Base-by-base conservation (phyloP, 1,140 invertebrate species). In the Drosophila asahinai region DNA sequence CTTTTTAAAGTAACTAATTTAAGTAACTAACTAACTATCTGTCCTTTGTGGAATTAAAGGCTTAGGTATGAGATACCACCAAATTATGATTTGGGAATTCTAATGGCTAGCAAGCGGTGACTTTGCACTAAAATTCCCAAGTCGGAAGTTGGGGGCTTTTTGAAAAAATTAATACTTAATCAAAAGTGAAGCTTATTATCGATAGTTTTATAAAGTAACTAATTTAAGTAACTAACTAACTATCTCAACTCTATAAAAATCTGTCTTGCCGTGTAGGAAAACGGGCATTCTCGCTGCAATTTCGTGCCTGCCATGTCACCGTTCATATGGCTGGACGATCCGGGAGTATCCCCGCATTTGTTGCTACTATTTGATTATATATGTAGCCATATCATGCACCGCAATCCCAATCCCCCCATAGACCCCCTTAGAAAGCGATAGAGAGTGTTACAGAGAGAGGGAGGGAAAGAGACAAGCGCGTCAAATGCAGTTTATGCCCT, bases 341-440 rank as follows among this genome's bases (percentile, higher is more conserved):
- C 68, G 59, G 67, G 52, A 74, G 77, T 65, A 77, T 77, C 65
- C 55, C 63, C 71, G 76, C 76, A 86, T 87, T 86, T 86, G 83
- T 83, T 80, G 83, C 83, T 73, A 83, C 72, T 89, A 89, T 87
- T 89, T 89, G 84, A 89, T 89, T 89, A 89, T 89, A 90, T 90
- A 81, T 89, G 78, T 81, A 79, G 70, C 81, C 73, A 73, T 89
- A 89, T 87, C 84, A 89, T 84, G 81, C 63, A 81, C 62, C 77
- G 43, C 48, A 33, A 48, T 17, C 38, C 51, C 74, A 19, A 51
- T 22, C 47, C 0, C 43, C 38, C 54, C 48, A 25, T 5, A 11
- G 33, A 9, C 12, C 74, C 30, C 30, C 6, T 14, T 15, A 48
- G 36, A 55, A 7, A 52, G 45, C 42, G 27, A 62, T 19, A 63